Percentiles rank a stretch among this genome's conserved stretches.
Conservation (phyloP, 2,113 vertebrate species). For the Himantopus leucocephalus region DNA sequence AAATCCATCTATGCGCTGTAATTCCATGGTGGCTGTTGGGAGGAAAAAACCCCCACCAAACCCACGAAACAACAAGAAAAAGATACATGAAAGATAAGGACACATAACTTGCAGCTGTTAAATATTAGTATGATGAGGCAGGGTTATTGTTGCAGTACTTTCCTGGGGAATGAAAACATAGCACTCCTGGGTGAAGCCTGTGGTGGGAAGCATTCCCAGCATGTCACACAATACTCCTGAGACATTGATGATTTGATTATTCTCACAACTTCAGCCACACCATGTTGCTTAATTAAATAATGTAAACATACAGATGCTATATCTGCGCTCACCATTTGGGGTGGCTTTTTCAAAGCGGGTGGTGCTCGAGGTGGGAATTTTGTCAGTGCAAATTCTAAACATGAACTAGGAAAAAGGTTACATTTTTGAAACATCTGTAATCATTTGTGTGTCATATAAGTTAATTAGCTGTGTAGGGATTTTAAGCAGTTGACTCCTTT, state of each 20-base stretch:
- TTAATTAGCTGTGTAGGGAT: conserved; percentile 58
- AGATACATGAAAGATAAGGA: not conserved
- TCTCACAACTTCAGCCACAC: not conserved
- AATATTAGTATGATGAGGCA: not conserved
- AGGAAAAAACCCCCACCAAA: not conserved
- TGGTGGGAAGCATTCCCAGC: not conserved
- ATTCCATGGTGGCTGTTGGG: not conserved
- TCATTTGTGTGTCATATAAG: conserved; percentile 42
- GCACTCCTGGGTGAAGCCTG: not conserved
- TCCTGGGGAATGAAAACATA: not conserved
- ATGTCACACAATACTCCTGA: not conserved
- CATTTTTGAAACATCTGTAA: conserved; percentile 67
- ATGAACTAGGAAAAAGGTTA: conserved; percentile 37
- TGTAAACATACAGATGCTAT: not conserved
- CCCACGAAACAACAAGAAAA: not conserved
- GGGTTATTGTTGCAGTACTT: not conserved
- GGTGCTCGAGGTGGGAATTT: not conserved
- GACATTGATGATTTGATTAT: not conserved
- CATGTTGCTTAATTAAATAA: not conserved
- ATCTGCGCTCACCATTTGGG: not conserved
- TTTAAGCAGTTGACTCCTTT: conserved; percentile 54
- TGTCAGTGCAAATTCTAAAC: not conserved
- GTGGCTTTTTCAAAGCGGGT: not conserved
- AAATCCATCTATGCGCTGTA: not conserved
- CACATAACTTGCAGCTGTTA: not conserved